Evolutionary conservation across 1,140 invertebrate species (phyloP).

Genomic region (Thaumatotibia leucotreta): DNA sequence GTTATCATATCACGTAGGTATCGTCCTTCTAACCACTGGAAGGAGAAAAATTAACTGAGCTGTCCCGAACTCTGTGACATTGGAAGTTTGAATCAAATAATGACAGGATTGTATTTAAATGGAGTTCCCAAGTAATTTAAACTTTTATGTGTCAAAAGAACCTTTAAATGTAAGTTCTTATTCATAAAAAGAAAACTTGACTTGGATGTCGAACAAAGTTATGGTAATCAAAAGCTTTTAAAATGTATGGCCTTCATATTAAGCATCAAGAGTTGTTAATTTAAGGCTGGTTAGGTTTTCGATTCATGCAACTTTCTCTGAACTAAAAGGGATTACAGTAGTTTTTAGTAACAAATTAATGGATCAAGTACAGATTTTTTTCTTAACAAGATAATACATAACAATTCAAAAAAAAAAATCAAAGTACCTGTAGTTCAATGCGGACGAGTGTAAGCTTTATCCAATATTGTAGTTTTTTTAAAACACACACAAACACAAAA

Average conservation of each 20-base stretch:
- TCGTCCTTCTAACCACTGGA: too few species aligned
- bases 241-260: background rate
- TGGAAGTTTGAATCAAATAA: background rate
- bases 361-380: background rate
- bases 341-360: too few species aligned
- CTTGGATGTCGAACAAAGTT: background rate
- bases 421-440: background rate
- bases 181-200: conserved; percentile 1
- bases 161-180: background rate
- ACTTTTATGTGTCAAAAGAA: background rate
- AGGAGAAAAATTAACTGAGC: background rate
- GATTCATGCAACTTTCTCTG: conserved; percentile 3
- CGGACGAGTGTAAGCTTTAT: background rate
- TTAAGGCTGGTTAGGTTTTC: background rate
- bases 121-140: background rate
- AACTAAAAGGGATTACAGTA: background rate
- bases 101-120: conserved; percentile 4
- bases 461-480: background rate
- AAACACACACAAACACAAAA: conserved; percentile 17
- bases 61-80: background rate
- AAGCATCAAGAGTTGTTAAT: background rate
- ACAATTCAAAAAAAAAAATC: background rate
- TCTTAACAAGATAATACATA: background rate
- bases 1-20: too few species aligned
- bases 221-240: background rate